Evolutionary conservation across 64 coral and sea anemone genomes (phyloP).

Genomic region (Porites lutea): DNA sequence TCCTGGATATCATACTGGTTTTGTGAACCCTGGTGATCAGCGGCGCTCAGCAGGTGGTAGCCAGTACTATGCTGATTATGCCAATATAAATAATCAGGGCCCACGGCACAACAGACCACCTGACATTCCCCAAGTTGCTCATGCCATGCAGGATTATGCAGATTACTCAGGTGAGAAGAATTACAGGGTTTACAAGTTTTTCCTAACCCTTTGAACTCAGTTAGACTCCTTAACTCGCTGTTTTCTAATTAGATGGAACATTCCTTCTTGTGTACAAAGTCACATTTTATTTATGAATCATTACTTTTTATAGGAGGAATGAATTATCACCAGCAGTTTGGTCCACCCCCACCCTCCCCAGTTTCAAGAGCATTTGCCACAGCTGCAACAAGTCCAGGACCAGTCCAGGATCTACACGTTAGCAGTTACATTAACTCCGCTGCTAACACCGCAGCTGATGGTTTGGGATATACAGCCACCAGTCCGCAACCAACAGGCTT

Average conservation of each 20-base stretch:
- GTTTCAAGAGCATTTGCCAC: conserved; percentile 68
- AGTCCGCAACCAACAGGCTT: conserved; percentile 67
- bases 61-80: conserved; percentile 80
- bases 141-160: conserved; percentile 52
- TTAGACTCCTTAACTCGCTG: too few relatives aligned
- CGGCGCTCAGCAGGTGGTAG: conserved; percentile 30
- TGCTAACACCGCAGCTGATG: conserved; percentile 56
- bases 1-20: conserved; percentile 50
- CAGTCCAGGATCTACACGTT: conserved; percentile 48
- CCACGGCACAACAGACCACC: conserved; percentile 48
- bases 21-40: conserved; percentile 59
- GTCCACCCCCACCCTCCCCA: conserved; percentile 67
- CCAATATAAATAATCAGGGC: conserved; percentile 57
- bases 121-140: conserved; percentile 46
- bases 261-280: too few relatives aligned
- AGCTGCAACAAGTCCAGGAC: conserved; percentile 72
- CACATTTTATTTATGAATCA: too few relatives aligned
- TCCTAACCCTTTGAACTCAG: too few relatives aligned
- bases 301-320: conserved; percentile 43
- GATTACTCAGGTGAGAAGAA: conserved; percentile 51
- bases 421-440: conserved; percentile 52
- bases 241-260: too few relatives aligned
- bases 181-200: neutral
- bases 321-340: conserved; percentile 71
- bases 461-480: conserved; percentile 62